Conservation (phyloP, 2,888 invertebrate species). For the Esperia sulphurella region DNA sequence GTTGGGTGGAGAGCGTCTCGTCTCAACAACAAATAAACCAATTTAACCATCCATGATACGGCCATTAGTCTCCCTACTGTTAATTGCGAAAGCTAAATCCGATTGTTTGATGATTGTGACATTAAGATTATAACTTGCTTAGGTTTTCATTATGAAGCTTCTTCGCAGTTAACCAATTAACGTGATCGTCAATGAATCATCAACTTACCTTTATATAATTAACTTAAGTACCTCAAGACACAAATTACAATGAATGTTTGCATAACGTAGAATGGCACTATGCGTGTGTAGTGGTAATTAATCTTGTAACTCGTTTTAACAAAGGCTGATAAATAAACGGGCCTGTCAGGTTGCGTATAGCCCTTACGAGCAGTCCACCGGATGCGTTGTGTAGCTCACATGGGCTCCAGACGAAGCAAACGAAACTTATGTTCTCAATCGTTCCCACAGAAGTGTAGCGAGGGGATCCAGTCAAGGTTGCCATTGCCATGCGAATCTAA, state of each 20-base stretch:
- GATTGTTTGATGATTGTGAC: slow-evolving; percentile 31
- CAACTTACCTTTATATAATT: too few relatives aligned
- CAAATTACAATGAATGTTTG: slow-evolving; percentile 15
- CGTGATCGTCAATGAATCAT: too few relatives aligned
- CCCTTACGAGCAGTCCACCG: slow-evolving; percentile 52
- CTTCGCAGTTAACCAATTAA: too few relatives aligned
- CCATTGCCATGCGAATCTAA: slow-evolving; percentile 60
- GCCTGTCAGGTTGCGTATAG: slow-evolving; percentile 31
- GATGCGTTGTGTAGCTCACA: slow-evolving; percentile 72
- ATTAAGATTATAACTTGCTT: background rate
- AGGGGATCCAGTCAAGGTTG: slow-evolving; percentile 69
- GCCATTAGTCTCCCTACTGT: slow-evolving; percentile 51
- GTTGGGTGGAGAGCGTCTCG: slow-evolving; percentile 60
- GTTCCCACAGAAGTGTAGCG: slow-evolving; percentile 69
- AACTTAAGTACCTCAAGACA: background rate
- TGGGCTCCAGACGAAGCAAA: slow-evolving; percentile 65
- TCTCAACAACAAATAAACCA: slow-evolving; percentile 57
- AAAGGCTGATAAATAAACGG: slow-evolving; percentile 51
- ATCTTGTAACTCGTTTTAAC: slow-evolving; percentile 36
- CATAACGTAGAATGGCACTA: slow-evolving; percentile 14
- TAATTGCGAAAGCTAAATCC: slow-evolving; percentile 49
- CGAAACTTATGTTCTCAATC: slow-evolving; percentile 55
- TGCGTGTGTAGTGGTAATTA: slow-evolving; percentile 28
- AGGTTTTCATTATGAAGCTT: too few relatives aligned
- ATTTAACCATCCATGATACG: slow-evolving; percentile 53